Conservation (phyloP, 2,888 invertebrate genomes). For the Mayetiola destructor region DNA sequence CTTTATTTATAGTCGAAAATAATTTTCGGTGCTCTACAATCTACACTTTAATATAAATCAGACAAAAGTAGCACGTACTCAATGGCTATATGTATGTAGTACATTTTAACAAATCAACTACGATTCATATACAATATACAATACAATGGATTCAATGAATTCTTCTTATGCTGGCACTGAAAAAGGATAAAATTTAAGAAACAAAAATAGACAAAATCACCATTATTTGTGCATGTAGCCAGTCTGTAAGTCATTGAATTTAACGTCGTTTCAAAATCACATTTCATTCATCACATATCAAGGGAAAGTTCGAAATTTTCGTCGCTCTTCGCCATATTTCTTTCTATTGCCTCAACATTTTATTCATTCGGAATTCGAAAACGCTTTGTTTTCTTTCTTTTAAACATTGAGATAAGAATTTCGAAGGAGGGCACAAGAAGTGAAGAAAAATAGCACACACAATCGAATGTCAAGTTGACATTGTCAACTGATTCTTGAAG, state of each 20-base stretch:
- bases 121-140: no score
- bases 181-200: neutral
- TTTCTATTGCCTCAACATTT: neutral
- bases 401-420: no score
- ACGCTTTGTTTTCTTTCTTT: no score
- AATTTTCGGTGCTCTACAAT: conserved; percentile 5
- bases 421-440: no score
- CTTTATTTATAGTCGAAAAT: conserved; percentile 12
- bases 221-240: neutral
- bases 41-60: neutral
- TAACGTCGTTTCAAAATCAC: neutral
- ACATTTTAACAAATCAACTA: no score
- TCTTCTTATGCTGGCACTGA: neutral
- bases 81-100: no score
- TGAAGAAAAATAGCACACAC: no score
- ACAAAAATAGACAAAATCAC: no score
- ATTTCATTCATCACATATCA: conserved; percentile 1
- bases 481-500: no score
- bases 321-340: neutral
- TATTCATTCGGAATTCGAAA: neutral
- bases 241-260: neutral
- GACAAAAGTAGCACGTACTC: neutral
- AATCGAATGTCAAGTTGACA: no score
- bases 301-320: neutral
- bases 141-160: neutral